phyloP scores from a whole-genome alignment of 92 coral and sea anemone species.

The Nematostella vectensis region DNA sequence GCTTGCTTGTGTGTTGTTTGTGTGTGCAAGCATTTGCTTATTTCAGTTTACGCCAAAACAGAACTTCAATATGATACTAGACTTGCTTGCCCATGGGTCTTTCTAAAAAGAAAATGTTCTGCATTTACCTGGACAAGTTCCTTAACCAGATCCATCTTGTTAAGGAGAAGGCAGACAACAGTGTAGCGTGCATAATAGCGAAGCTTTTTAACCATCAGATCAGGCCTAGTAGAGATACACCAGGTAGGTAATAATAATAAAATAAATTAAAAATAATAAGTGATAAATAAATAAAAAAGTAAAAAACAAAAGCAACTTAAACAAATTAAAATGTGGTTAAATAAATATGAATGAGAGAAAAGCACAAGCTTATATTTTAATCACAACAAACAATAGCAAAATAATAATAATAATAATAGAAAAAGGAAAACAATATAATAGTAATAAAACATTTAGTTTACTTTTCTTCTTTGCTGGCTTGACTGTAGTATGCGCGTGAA shows the following conservation, averaged over 20 bases:
- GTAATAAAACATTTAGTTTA: too few species aligned
- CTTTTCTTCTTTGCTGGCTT: constrained; percentile 93
- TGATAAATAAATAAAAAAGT: background rate
- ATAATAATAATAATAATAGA: too few species aligned
- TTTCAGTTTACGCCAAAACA: too few species aligned
- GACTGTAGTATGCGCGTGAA: constrained; percentile 93
- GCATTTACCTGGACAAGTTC: constrained; percentile 72
- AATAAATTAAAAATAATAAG: constrained; percentile 5
- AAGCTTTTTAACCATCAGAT: constrained; percentile 92
- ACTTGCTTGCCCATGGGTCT: too few species aligned
- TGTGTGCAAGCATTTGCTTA: too few species aligned
- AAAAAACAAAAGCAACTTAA: background rate
- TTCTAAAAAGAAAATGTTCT: too few species aligned
- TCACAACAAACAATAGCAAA: too few species aligned
- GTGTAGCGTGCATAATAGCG: constrained; percentile 91
- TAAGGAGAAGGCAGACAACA: constrained; percentile 85
- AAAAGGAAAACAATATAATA: too few species aligned
- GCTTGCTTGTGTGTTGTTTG: too few species aligned
- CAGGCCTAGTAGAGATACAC: constrained; percentile 75
- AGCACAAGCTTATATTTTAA: too few species aligned
- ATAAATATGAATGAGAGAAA: too few species aligned
- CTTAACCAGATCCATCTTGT: constrained; percentile 85
- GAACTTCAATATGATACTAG: too few species aligned
- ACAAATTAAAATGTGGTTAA: background rate
- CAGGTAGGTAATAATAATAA: background rate